Base-by-base conservation (phyloP, 2,797 vertebrate species). In the Brachyrhaphis roseni region DNA sequence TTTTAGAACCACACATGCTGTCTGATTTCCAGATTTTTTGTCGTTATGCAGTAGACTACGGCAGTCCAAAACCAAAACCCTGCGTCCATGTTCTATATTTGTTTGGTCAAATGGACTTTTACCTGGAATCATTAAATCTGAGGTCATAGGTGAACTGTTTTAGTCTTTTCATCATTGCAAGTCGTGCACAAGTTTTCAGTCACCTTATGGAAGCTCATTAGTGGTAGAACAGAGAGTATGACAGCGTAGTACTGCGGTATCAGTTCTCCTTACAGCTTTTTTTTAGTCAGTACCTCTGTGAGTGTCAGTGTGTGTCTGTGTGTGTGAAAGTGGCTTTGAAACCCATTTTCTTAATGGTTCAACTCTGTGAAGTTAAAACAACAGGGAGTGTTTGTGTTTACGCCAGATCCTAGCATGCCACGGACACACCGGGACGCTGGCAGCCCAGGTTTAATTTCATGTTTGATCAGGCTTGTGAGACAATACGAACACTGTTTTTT, bases 391-490 rank as follows among this genome's bases (percentile, higher is more conserved):
- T 70, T 57, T 57, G 47, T 45, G 79, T 76, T 31, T 55, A 12
- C 68, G 76, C 75, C 76, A 84, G 89, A 84, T 75, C 80, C 26
- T 28, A 31, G 3, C 49, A 53, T 75, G 72, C 81, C 6, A 28
- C 72, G 66, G 80, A 77, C 77, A 73, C 77, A 74, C 72, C 26
- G 39, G 78, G 80, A 82, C 74, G 36, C 79, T 87, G 82, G 89
- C 82, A 86, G 23, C 45, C 41, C 6, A 2, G 34, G 75, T 72
- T 72, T 75, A 73, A 57, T 82, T 79, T 51, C 57, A 70, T 89
- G 86, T 92, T 90, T 90, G 88, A 90, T 91, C 80, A 77, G 78
- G 72, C 83, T 82, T 85, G 79, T 80, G 80, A 87, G 78, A 82
- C 64, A 16, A 79, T 41, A 74, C 53, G 59, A 49, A 53, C 34